phyloP scores from a whole-genome alignment of 2,888 invertebrate genomes.

The Pyrochroa serraticornis region DNA sequence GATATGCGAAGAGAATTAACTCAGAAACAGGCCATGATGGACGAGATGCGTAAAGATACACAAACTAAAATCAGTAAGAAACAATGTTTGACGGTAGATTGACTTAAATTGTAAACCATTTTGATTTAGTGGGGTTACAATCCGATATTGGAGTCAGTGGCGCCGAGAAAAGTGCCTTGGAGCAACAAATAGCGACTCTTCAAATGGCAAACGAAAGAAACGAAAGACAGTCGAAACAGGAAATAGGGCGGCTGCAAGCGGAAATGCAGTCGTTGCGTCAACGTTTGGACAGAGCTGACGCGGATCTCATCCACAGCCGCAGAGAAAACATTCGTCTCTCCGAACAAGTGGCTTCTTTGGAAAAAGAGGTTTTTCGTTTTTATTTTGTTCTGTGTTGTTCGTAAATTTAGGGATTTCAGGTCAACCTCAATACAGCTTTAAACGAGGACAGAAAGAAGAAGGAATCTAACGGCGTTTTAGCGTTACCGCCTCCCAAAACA shows the following conservation, averaged over 20 bases:
- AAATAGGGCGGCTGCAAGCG: slow-evolving; percentile 74
- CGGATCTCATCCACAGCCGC: slow-evolving; percentile 79
- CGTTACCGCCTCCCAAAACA: slow-evolving; percentile 51
- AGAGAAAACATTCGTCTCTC: slow-evolving; percentile 78
- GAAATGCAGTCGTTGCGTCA: slow-evolving; percentile 78
- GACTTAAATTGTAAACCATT: slow-evolving; percentile 2
- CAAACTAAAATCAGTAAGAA: slow-evolving; percentile 74
- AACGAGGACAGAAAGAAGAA: slow-evolving; percentile 52
- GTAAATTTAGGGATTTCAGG: slow-evolving; percentile 36
- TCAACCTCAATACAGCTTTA: slow-evolving; percentile 52
- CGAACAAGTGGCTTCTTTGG: slow-evolving; percentile 78
- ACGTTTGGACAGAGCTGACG: slow-evolving; percentile 79
- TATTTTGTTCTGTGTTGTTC: neutral
- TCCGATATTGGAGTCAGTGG: slow-evolving; percentile 77
- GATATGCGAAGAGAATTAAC: slow-evolving; percentile 79
- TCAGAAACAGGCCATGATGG: slow-evolving; percentile 76
- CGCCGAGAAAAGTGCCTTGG: slow-evolving; percentile 78
- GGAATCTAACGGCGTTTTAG: slow-evolving; percentile 44
- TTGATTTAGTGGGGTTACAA: slow-evolving; percentile 69
- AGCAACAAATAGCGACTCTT: slow-evolving; percentile 78
- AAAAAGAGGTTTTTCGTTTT: slow-evolving; percentile 72
- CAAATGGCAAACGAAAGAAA: slow-evolving; percentile 70
- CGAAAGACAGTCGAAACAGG: slow-evolving; percentile 78
- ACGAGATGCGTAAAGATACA: slow-evolving; percentile 80
- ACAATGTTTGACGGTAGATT: neutral